Percentiles rank a stretch among this genome's conserved stretches.
These are phyloP conservation scores for Hybos culiciformis DNA, from an alignment of 2,888 invertebrate species.

Conservation along the genomic window DNA sequence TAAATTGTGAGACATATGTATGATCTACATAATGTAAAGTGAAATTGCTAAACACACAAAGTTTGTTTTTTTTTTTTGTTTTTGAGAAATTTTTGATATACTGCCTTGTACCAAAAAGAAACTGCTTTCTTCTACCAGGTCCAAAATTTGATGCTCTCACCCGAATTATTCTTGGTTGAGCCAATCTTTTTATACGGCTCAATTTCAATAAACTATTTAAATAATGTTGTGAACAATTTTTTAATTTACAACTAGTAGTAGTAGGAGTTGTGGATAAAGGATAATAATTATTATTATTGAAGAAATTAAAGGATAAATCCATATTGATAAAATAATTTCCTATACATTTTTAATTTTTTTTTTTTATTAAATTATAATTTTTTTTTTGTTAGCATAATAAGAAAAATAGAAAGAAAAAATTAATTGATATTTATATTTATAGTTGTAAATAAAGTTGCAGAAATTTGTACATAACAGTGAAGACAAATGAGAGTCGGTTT, in stretches of 20 bases:
- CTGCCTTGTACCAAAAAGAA: constrained; percentile 49
- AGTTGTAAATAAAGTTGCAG: too few species aligned
- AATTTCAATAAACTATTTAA: constrained; percentile 10
- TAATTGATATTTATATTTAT: too few species aligned
- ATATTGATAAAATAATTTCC: too few species aligned
- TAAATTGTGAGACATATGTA: background rate
- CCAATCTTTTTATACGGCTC: constrained; percentile 38
- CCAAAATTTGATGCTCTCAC: constrained; percentile 38
- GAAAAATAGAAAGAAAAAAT: too few species aligned
- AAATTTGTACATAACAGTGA: too few species aligned
- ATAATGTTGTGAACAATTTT: constrained; percentile 1
- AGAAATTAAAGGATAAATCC: too few species aligned
- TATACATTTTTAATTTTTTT: too few species aligned
- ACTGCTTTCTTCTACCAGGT: constrained; percentile 30
- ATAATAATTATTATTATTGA: too few species aligned
- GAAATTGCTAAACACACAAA: constrained; percentile 7
- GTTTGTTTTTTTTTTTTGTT: constrained; percentile 8
- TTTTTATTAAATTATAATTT: too few species aligned
- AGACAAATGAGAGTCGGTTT: too few species aligned
- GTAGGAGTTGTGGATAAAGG: too few species aligned
- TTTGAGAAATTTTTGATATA: constrained; percentile 20
- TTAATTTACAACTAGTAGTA: constrained; percentile 10
- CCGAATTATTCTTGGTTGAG: constrained; percentile 43
- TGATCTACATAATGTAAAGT: background rate
- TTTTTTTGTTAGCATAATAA: too few species aligned